Evolutionary conservation across 2,113 vertebrate species (phyloP), one percentile per base, ranked within the genome.

Genomic region (Anoplopoma fimbria): DNA sequence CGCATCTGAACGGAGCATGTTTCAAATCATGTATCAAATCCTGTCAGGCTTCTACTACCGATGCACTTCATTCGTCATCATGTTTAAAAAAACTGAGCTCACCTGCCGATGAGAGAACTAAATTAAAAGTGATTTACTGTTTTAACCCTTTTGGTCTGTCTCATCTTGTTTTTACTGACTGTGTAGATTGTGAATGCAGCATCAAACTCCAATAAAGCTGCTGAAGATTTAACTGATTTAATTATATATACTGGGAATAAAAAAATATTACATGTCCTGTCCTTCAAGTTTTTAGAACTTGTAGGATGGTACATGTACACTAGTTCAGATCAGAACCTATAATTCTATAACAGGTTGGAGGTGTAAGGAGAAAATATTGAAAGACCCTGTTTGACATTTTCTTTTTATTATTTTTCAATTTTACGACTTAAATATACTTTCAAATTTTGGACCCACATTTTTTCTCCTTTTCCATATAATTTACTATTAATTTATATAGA

Each of bases 111-210:
- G 92, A 95, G 92, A 95, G 94, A 95, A 94, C 94, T 94, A 93
- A 95, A 96, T 95, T 94, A 95, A 94, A 93, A 93, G 80, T 93
- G 90, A 94, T 93, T 94, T 95, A 94, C 93, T 95, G 93, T 95
- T 95, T 95, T 95, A 92, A 94, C 87, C 55, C 40, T 62, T 9
- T 4, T 27, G 6, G 25, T 76, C 64, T 69, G 25, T 23, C 19
- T 77, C 3, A 31, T 61, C 36, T 51, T 23, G 25, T 64, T 33
- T 63, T 58, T 0, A 63, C 33, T 23, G 25, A 25, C 33, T 21
- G 14, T 57, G 14, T 47, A 12, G 10, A 9, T 2, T 2, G 45
- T 47, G 36, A 9, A 9, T 36, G 36, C 9, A 38, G 36, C 8
- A 9, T 38, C 36, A 38, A 1, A 38, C 36, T 38, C 7, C 0